Conservation (phyloP, 1,140 invertebrate species). For the Drosophila hydei region DNA sequence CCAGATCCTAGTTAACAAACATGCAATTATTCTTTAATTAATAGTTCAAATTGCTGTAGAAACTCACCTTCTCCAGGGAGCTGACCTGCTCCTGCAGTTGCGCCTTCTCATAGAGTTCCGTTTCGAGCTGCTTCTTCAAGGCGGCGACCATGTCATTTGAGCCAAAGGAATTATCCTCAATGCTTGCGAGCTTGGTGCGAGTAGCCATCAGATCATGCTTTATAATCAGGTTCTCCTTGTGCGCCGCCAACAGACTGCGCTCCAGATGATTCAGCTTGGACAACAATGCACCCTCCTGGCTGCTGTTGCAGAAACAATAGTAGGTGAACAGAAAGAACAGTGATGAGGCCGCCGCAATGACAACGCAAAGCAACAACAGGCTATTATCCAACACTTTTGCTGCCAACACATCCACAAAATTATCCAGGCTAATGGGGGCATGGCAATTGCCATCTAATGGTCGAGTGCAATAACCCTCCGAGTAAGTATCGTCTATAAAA, state of each 20-base stretch:
- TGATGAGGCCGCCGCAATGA: conserved; percentile 88
- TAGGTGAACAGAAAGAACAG: conserved; percentile 90
- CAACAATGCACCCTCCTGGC: conserved; percentile 86
- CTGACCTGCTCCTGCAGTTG: conserved; percentile 86
- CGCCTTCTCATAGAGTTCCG: conserved; percentile 74
- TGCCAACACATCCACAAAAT: conserved; percentile 58
- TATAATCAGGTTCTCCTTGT: conserved; percentile 87
- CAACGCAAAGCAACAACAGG: conserved; percentile 84
- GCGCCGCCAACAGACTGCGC: conserved; percentile 71
- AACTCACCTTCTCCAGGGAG: conserved; percentile 85
- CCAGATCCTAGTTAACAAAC: conserved; percentile 84
- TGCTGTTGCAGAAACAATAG: conserved; percentile 90
- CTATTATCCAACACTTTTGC: conserved; percentile 69
- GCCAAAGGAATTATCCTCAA: conserved; percentile 89
- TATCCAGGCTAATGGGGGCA: conserved; percentile 61
- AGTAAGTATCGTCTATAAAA: background rate
- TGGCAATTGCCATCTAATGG: conserved; percentile 32
- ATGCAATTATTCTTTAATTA: background rate
- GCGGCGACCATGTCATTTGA: conserved; percentile 89
- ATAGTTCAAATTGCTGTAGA: no score
- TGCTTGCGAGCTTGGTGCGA: conserved; percentile 86
- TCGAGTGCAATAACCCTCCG: conserved; percentile 52
- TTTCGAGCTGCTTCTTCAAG: conserved; percentile 86
- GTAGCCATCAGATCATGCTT: conserved; percentile 87
- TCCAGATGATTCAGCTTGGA: conserved; percentile 87